phyloP scores from a whole-genome alignment of 1,140 invertebrate genomes.

The Pseudomyrmex cubaensis region DNA sequence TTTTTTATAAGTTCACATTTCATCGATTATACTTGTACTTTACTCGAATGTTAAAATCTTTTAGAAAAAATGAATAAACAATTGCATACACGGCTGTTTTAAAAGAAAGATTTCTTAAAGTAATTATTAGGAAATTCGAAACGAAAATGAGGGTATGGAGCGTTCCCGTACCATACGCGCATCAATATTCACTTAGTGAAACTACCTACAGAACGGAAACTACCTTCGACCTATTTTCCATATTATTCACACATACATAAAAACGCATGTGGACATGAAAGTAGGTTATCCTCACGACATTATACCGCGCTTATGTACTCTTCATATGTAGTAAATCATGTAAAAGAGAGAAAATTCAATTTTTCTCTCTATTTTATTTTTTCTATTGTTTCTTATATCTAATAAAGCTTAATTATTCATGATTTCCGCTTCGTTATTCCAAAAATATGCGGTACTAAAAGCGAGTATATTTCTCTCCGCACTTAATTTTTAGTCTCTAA shows the following conservation, averaged over 20 bases:
- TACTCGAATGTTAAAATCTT: neutral
- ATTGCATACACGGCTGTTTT: neutral
- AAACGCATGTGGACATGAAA: slow-evolving; percentile 55
- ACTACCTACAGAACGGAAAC: slow-evolving; percentile 59
- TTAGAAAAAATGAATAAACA: neutral
- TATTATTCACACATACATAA: slow-evolving; percentile 51
- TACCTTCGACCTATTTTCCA: slow-evolving; percentile 69
- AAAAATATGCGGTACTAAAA: neutral
- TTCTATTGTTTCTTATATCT: slow-evolving; percentile 1
- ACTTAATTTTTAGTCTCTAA: no score
- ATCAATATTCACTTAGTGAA: slow-evolving; percentile 79
- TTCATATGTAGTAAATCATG: slow-evolving; percentile 42
- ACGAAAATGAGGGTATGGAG: slow-evolving; percentile 39
- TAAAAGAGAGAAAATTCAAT: slow-evolving; percentile 36
- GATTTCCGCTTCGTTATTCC: neutral
- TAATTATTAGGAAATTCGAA: slow-evolving; percentile 25
- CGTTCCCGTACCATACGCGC: slow-evolving; percentile 56
- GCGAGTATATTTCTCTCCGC: no score
- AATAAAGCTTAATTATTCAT: slow-evolving; percentile 16
- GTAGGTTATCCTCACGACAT: slow-evolving; percentile 68
- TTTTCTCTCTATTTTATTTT: slow-evolving; percentile 17
- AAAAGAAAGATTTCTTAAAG: neutral
- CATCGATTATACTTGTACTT: neutral
- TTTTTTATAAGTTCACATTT: neutral
- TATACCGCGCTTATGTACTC: slow-evolving; percentile 5